Evolutionary conservation across 2,888 invertebrate species (phyloP).

Genomic region (Phorcus lineatus): DNA sequence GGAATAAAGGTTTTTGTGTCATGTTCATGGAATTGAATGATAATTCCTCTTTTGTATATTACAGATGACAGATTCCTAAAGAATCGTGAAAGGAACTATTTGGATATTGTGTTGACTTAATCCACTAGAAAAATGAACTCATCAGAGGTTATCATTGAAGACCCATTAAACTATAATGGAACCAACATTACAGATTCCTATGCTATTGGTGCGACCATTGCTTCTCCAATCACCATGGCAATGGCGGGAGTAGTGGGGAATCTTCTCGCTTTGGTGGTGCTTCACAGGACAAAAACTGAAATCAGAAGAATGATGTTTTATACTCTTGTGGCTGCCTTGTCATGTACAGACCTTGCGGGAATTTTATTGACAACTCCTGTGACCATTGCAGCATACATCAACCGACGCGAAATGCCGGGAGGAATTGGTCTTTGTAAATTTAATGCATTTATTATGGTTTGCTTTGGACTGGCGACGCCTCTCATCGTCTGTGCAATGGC

Average conservation of each 20-base stretch:
- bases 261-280: constrained; percentile 69
- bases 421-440: constrained; percentile 70
- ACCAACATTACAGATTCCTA: neutral
- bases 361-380: constrained; percentile 71
- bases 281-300: constrained; percentile 62
- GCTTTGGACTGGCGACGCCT: constrained; percentile 73
- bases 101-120: too few species aligned
- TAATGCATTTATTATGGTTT: constrained; percentile 74
- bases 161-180: too few species aligned
- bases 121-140: too few species aligned
- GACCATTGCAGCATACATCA: constrained; percentile 63
- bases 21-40: too few species aligned
- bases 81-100: too few species aligned
- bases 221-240: constrained; percentile 61
- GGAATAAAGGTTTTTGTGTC: too few species aligned
- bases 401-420: constrained; percentile 66
- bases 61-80: too few species aligned
- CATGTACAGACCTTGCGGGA: constrained; percentile 74
- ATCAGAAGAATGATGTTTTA: constrained; percentile 72
- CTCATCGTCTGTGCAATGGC: constrained; percentile 75
- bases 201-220: constrained; percentile 56
- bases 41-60: too few species aligned
- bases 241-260: constrained; percentile 70
- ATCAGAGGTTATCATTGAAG: too few species aligned
- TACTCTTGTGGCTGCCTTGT: constrained; percentile 71